Base-by-base conservation (phyloP, 1,140 invertebrate genomes). In the Lordiphosa clarofinis region DNA sequence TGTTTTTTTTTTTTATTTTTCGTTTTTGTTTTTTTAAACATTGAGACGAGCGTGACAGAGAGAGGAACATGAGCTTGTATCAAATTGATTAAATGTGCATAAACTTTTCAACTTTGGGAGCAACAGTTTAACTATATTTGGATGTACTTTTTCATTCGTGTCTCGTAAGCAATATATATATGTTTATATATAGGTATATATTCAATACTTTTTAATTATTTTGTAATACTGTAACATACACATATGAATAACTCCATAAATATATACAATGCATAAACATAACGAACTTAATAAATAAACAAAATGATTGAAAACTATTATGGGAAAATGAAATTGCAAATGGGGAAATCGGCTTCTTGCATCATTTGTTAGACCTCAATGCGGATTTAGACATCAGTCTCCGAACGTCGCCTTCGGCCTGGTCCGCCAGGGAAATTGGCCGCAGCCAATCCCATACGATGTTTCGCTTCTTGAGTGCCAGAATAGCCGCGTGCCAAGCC, bases 371-470 rank as follows among this genome's bases (percentile, higher is more conserved):
- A 7, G 47, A 6, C 40, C 53, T 48, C 7, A 28, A 56, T 11
- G n/a, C 10, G 13, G 12, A 53, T 58, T 87, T 86, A 90, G 59
- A 65, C 87, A 54, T 89, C 87, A 55, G 89, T 90, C 59, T 91
- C 91, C 40, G 92, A 92, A 44, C 95, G 93, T 74, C 94, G 92
- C 92, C 94, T 95, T 89, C 95, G 92, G 55, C 95, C 95, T 4
- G 95, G 95, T 6, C 95, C 95, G 5, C 93, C 94, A n/a, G 95
- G 94, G 89, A 93, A 96, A 89, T 95, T 95, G 64, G 95, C 95
- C 1, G 95, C 94, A 39, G 95, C 94, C 38, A 96, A 87, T 1
- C 95, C 96, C 94, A 97, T 96, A 69, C 96, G 90, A 88, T 97
- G 95, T 89, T 96, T 96, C 73, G 95, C 96, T 39, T 96, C 94